Evolutionary conservation across 2,797 vertebrate genomes (phyloP).

Genomic region (Bufotes viridis): DNA sequence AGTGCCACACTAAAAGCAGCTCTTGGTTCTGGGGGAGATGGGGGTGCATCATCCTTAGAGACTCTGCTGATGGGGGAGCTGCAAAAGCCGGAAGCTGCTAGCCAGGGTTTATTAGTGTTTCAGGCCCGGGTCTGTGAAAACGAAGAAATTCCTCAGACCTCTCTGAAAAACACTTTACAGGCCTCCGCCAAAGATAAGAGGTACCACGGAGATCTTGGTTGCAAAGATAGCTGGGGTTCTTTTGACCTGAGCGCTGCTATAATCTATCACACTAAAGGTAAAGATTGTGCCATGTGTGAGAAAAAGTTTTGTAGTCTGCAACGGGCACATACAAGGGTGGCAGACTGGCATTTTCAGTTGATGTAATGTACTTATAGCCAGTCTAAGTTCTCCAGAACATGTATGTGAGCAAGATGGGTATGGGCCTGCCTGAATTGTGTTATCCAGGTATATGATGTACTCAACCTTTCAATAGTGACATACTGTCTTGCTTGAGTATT

Average conservation of each 20-base stretch:
- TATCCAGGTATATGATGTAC: neutral
- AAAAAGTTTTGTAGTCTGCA: neutral
- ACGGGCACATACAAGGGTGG: neutral
- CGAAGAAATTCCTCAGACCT: slow-evolving; percentile 80
- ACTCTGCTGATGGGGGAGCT: slow-evolving; percentile 79
- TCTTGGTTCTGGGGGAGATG: slow-evolving; percentile 77
- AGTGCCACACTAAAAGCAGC: slow-evolving; percentile 71
- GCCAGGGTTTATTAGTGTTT: slow-evolving; percentile 82
- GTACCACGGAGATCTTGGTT: slow-evolving; percentile 87
- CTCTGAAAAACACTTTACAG: slow-evolving; percentile 87
- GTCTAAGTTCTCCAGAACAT: neutral
- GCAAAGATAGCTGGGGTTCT: slow-evolving; percentile 88
- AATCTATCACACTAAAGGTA: slow-evolving; percentile 98
- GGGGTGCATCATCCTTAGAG: slow-evolving; percentile 79
- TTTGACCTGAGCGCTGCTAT: slow-evolving; percentile 95
- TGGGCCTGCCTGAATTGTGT: neutral
- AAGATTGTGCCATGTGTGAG: slow-evolving; percentile 60
- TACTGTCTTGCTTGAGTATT: neutral
- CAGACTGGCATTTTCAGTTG: neutral
- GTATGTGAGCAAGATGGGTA: neutral
- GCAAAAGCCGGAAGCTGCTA: slow-evolving; percentile 79
- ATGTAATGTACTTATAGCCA: neutral
- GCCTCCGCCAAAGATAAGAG: slow-evolving; percentile 87
- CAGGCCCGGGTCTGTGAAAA: slow-evolving; percentile 85
- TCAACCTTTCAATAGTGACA: neutral